These are phyloP conservation scores for Prunella fulvescens DNA, from an alignment of 2,113 vertebrate genomes.

Conservation along the genomic window DNA sequence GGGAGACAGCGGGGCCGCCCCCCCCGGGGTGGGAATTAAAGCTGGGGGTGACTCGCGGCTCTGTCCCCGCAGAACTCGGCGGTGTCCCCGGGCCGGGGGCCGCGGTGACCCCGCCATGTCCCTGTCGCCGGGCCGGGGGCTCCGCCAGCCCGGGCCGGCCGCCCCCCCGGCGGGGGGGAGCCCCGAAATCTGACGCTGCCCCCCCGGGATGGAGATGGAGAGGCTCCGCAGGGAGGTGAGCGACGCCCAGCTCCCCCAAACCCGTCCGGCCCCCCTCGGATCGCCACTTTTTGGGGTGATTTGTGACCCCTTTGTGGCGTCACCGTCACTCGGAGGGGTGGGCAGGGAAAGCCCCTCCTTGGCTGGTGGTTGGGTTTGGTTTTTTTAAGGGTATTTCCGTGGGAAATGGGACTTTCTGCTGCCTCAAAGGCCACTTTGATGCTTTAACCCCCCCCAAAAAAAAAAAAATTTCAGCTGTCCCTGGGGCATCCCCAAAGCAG, in stretches of 20 bases:
- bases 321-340: neutral
- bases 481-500: neutral
- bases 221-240: constrained; percentile 68
- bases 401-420: neutral
- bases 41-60: neutral
- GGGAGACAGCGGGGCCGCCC: neutral
- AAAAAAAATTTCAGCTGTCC: neutral
- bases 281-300: neutral
- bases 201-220: constrained; percentile 69
- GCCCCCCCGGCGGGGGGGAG: neutral
- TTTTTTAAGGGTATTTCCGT: neutral
- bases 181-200: neutral
- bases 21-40: neutral
- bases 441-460: neutral
- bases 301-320: neutral
- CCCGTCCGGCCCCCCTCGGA: accelerated
- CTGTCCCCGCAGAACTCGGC: neutral
- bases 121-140: neutral
- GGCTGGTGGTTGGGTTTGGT: neutral
- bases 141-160: neutral
- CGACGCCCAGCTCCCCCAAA: neutral
- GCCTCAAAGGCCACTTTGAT: neutral
- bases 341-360: neutral
- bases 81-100: neutral
- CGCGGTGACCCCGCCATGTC: neutral